phyloP scores from a whole-genome alignment of 2,113 vertebrate species.

The Paradisaea rubra region DNA sequence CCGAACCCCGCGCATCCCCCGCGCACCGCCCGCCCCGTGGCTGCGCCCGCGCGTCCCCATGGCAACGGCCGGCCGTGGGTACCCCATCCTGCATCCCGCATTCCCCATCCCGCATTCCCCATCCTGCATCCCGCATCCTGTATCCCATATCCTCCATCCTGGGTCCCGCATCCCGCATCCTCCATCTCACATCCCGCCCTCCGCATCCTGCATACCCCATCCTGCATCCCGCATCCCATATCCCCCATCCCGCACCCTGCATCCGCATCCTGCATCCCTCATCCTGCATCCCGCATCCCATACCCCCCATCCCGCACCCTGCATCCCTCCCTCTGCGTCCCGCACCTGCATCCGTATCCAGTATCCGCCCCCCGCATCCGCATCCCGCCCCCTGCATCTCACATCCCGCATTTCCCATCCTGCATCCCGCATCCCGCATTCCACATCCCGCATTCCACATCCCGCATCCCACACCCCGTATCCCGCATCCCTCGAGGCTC shows the following conservation, averaged over 20 bases:
- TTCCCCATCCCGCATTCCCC: fast-evolving
- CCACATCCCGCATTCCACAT: fast-evolving
- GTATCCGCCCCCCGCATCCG: fast-evolving
- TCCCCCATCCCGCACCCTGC: fast-evolving
- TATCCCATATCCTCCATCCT: too few relatives aligned
- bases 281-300: fast-evolving
- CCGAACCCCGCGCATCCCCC: neutral
- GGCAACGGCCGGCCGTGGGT: neutral
- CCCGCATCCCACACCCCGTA: neutral
- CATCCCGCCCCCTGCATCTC: fast-evolving
- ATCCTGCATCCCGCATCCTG: neutral
- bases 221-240: fast-evolving
- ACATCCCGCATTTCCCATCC: fast-evolving
- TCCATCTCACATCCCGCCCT: neutral
- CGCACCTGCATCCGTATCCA: fast-evolving
- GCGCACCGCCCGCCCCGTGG: neutral
- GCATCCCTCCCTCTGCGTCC: neutral
- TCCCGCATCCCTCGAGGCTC: fast-evolving
- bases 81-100: neutral
- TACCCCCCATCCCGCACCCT: neutral
- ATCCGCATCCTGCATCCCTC: fast-evolving
- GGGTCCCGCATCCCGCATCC: fast-evolving
- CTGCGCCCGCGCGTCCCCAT: neutral
- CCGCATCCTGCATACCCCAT: too few relatives aligned
- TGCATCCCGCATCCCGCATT: fast-evolving